Percentiles rank a stretch among this genome's conserved stretches.
These are phyloP conservation scores for Oreochromis grahami DNA, from an alignment of 2,797 vertebrate genomes.

Conservation along the genomic window DNA sequence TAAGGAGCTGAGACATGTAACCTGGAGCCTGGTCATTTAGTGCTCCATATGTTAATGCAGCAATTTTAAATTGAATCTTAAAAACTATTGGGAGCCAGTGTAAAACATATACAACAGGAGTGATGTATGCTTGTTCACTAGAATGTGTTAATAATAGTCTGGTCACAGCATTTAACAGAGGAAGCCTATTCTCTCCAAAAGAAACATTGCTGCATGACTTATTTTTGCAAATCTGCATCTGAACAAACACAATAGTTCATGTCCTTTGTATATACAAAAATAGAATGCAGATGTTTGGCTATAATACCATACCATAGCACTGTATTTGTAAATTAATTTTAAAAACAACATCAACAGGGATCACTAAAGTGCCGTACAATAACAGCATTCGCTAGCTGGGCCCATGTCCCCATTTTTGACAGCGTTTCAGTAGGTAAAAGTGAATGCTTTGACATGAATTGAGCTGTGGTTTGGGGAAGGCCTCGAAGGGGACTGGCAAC, in stretches of 20 bases:
- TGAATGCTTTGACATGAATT: not conserved
- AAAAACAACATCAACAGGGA: not conserved
- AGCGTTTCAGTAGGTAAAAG: rapidly evolving
- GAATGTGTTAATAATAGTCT: not conserved
- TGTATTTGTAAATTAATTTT: not conserved
- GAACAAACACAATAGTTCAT: not conserved
- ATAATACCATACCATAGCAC: not conserved
- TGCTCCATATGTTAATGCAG: not conserved
- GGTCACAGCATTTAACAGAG: not conserved
- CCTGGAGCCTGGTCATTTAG: not conserved
- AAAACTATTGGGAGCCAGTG: not conserved
- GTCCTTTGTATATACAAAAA: not conserved
- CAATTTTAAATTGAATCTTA: not conserved
- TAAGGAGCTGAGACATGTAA: not conserved
- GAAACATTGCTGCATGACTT: not conserved
- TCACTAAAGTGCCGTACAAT: not conserved
- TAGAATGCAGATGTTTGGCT: not conserved
- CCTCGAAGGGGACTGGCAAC: rapidly evolving
- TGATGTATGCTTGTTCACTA: not conserved
- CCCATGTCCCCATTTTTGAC: not conserved
- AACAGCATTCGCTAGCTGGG: not conserved
- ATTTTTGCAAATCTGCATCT: not conserved
- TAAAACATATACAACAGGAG: not conserved
- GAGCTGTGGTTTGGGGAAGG: not conserved
- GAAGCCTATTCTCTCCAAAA: not conserved